Conservation (phyloP, 2,888 invertebrate genomes). For the Spilosoma lubricipeda region DNA sequence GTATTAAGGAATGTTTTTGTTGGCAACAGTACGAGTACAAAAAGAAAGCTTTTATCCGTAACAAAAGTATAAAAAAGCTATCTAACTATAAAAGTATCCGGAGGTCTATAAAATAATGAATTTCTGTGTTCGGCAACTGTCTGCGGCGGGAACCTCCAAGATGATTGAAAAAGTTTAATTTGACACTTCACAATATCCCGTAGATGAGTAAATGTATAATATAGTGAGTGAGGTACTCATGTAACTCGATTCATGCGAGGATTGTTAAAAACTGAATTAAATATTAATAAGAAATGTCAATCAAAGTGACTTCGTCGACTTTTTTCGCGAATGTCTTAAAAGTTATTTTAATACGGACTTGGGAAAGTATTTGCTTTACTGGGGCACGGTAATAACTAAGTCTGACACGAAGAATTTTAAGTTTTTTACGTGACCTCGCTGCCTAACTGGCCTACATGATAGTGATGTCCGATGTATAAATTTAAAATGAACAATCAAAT, state of each 20-base stretch:
- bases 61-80: conserved; percentile 46
- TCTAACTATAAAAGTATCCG: conserved; percentile 40
- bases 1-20: neutral
- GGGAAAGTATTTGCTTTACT: neutral
- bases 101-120: conserved; percentile 54
- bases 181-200: conserved; percentile 60
- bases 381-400: neutral
- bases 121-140: conserved; percentile 46
- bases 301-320: conserved; percentile 9
- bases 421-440: neutral
- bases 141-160: conserved; percentile 44
- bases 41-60: conserved; percentile 37
- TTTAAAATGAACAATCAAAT: neutral
- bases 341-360: neutral
- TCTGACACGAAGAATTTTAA: neutral
- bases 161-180: conserved; percentile 77
- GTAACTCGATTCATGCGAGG: conserved; percentile 32
- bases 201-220: conserved; percentile 30
- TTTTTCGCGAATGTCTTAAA: neutral
- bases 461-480: neutral
- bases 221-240: conserved; percentile 27
- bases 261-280: conserved; percentile 10
- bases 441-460: neutral
- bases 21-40: conserved; percentile 25
- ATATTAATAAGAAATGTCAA: conserved; percentile 18